phyloP scores from a whole-genome alignment of 2,797 vertebrate genomes.

The Malacoraja senta region DNA sequence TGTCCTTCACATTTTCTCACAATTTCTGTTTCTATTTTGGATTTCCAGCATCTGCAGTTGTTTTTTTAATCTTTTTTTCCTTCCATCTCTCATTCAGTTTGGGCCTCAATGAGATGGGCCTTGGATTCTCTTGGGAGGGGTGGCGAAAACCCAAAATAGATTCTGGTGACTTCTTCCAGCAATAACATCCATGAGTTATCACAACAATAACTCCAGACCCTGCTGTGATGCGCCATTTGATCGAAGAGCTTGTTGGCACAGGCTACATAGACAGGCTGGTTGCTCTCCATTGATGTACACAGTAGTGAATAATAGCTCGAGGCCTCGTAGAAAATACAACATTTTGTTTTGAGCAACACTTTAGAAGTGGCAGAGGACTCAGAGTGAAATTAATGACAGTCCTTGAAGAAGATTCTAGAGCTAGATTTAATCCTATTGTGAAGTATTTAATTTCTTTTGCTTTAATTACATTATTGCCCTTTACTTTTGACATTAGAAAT shows the following conservation, averaged over 20 bases:
- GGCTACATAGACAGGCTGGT: neutral
- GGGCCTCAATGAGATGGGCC: neutral
- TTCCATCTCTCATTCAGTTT: neutral
- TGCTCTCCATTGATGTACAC: neutral
- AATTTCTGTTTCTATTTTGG: too few relatives aligned
- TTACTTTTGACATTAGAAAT: slow-evolving; percentile 4
- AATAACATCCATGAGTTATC: too few relatives aligned
- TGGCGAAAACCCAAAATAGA: neutral
- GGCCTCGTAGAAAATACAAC: neutral
- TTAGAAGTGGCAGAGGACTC: neutral
- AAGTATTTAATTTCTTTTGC: neutral
- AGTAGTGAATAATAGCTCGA: neutral
- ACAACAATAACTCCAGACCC: too few relatives aligned
- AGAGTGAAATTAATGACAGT: neutral
- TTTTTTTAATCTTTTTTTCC: too few relatives aligned
- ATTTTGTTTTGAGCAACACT: neutral
- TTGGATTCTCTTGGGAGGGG: neutral
- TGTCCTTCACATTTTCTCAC: too few relatives aligned
- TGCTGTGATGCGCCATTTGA: neutral
- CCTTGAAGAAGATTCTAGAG: neutral
- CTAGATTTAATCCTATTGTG: neutral
- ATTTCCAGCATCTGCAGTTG: too few relatives aligned
- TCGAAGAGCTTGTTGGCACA: neutral
- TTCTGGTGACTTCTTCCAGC: neutral
- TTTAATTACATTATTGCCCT: neutral